Conservation (phyloP, 1,140 invertebrate genomes). For the Sarcophaga bullata region DNA sequence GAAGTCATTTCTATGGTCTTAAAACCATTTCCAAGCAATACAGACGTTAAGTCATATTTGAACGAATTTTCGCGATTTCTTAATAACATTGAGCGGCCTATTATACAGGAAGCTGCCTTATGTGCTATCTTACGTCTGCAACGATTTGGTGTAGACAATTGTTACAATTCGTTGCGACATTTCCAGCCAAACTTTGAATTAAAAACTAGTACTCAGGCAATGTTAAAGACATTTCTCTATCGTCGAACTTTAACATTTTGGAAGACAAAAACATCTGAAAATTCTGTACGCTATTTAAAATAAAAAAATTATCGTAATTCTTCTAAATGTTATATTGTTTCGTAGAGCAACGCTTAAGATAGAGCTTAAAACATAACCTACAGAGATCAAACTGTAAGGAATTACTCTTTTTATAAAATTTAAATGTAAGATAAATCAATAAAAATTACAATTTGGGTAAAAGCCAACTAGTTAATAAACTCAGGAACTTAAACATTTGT, state of each 20-base stretch:
- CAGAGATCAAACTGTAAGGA: too few relatives aligned
- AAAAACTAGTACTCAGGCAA: conserved; percentile 48
- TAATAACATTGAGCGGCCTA: conserved; percentile 48
- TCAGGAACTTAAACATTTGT: too few relatives aligned
- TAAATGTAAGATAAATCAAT: too few relatives aligned
- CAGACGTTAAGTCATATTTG: conserved; percentile 49
- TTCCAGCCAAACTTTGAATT: conserved; percentile 51
- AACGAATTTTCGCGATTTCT: conserved; percentile 51
- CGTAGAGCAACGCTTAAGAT: too few relatives aligned
- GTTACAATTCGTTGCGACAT: conserved; percentile 46
- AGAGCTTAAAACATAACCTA: too few relatives aligned
- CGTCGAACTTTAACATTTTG: conserved; percentile 38
- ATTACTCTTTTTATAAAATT: too few relatives aligned
- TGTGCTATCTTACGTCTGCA: conserved; percentile 56
- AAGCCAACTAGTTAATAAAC: too few relatives aligned
- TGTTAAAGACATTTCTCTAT: conserved; percentile 51
- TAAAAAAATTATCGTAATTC: too few relatives aligned
- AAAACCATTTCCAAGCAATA: conserved; percentile 50
- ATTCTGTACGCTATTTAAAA: too few relatives aligned
- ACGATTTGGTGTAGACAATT: conserved; percentile 51
- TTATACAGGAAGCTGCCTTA: conserved; percentile 56
- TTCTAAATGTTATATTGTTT: too few relatives aligned
- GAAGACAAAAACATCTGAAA: not conserved
- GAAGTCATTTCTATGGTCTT: conserved; percentile 55
- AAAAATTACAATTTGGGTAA: too few relatives aligned